Base-by-base conservation (phyloP, 2,888 invertebrate genomes). In the Drosophila ustulata region DNA sequence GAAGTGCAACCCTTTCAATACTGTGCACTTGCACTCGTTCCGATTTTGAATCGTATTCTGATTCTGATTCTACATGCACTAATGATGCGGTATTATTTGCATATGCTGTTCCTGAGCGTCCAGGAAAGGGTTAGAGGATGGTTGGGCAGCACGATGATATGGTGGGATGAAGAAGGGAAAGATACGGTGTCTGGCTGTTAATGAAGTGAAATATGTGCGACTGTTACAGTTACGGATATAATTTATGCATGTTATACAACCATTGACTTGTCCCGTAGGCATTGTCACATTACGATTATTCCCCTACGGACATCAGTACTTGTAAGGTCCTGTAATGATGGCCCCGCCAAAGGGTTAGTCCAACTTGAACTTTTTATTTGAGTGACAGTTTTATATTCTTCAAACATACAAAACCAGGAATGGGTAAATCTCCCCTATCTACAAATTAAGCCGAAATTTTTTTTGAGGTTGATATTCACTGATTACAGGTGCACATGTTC, bases 41-140 rank as follows among this genome's bases (percentile, higher is more conserved):
- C 41, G 68, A 69, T 50, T 58, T 51, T 50, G 39, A 61, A 52
- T 62, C 6, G 23, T 32, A 52, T 46, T 56, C 11, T 11, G 50
- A 52, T 47, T 58, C 32, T 28, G 58, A 53, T 74, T 58, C 50
- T 65, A 65, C 57, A 69, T 70, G 72, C 85, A 80, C 85, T 85
- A 85, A 85, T 85, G 85, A 85, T 88, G 85, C 70, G 73, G 78
- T 89, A 85, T 87, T 85, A 89, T 88, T 85, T 85, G 88, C 85
- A 89, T 85, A 89, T 87, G 88, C 55, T 64, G 28, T 50, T 70
- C 39, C 39, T 26, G 52, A 39, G 57, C 72, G 67, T 43, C 63
- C 69, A 61, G 67, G 55, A 65, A 71, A 67, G 69, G 78, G 68
- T 70, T 77, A 80, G 61, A 64, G 63, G 52, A 28, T 66, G 69